Percentiles rank a stretch among this genome's conserved stretches.
Evolutionary conservation across 2,797 vertebrate genomes (phyloP).

Genomic region (Coccyzus lansbergi): DNA sequence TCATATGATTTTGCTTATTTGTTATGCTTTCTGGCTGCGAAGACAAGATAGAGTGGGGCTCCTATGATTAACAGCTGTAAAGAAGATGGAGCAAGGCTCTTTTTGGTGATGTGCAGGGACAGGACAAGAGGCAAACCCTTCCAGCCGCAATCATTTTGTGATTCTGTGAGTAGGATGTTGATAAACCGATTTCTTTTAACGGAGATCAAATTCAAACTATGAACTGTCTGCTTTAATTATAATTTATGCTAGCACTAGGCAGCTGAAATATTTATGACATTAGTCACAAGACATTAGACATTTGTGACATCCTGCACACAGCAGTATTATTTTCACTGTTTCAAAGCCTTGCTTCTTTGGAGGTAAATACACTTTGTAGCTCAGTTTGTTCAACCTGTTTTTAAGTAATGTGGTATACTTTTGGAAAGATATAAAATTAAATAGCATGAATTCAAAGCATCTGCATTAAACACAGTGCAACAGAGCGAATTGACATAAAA

Average conservation of each 20-base stretch:
- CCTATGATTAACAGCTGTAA: neutral
- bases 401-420: neutral
- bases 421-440: slow-evolving; percentile 36
- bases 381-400: slow-evolving; percentile 5
- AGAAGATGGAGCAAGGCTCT: neutral
- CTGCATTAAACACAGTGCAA: neutral
- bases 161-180: neutral
- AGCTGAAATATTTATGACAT: neutral
- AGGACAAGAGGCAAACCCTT: neutral
- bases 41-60: neutral
- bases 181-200: neutral
- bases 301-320: neutral
- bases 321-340: neutral
- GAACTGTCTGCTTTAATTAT: neutral
- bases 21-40: neutral
- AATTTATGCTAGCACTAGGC: neutral
- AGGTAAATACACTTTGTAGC: neutral
- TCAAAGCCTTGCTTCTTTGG: neutral
- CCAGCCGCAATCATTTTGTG: neutral
- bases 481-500: neutral
- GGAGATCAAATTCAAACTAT: neutral
- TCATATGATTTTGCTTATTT: neutral
- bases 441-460: slow-evolving; percentile 2
- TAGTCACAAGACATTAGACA: neutral
- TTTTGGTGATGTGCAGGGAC: neutral